A percentile compares a stretch with the other conserved stretches of the same genome.
Conservation (phyloP, 2,113 vertebrate genomes). For the Myotis lucifugus region DNA sequence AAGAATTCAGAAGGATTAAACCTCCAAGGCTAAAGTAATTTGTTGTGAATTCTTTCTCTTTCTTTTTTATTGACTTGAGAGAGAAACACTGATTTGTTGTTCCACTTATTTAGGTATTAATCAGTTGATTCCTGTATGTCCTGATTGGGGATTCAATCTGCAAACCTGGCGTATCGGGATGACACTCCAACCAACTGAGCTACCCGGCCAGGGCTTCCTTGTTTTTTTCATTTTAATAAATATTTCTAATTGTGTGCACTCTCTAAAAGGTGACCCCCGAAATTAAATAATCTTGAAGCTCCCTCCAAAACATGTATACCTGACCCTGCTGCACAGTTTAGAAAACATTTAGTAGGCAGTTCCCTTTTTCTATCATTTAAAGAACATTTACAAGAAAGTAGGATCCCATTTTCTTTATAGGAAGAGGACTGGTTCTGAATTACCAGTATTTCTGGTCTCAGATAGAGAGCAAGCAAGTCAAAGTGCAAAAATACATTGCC, state of each 20-base stretch:
- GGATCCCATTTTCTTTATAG: not conserved
- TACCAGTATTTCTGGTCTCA: slow-evolving; percentile 8
- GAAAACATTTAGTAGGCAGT: not conserved
- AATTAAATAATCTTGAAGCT: not conserved
- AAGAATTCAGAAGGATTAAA: not conserved
- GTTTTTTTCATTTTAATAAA: not conserved
- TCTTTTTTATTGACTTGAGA: not conserved
- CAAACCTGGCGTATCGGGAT: not conserved
- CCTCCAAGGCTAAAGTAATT: not conserved
- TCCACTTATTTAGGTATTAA: not conserved
- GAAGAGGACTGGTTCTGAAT: not conserved
- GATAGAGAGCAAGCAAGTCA: not conserved
- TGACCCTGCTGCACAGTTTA: not conserved
- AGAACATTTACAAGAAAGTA: not conserved
- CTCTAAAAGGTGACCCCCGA: not conserved
- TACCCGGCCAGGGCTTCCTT: too few relatives aligned
- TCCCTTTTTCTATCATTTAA: not conserved
- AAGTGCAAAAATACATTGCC: not conserved
- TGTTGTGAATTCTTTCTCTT: not conserved
- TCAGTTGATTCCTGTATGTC: not conserved
- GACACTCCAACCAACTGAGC: not conserved
- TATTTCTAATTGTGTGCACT: not conserved
- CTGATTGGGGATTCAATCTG: not conserved
- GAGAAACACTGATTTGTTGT: not conserved
- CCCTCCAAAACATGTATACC: not conserved